These are phyloP conservation scores for Odontamblyopus lacepedii DNA, from an alignment of 2,797 vertebrate species.

Conservation along the genomic window DNA sequence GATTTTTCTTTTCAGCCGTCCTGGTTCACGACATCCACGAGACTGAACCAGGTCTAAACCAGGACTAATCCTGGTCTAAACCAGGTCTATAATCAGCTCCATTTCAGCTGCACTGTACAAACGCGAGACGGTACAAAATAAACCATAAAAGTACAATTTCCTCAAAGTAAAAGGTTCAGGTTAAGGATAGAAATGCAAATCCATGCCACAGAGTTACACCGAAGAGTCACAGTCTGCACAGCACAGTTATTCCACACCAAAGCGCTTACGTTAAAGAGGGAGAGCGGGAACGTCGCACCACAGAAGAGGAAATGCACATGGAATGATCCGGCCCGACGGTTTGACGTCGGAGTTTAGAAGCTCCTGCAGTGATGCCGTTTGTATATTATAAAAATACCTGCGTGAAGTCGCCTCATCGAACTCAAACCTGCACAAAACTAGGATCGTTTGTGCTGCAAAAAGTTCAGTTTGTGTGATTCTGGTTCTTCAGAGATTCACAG, in stretches of 20 bases:
- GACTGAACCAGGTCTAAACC: slow-evolving; percentile 15
- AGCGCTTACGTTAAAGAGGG: slow-evolving; percentile 87
- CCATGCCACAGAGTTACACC: slow-evolving; percentile 96
- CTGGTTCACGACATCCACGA: slow-evolving; percentile 89
- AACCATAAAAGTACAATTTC: slow-evolving; percentile 17
- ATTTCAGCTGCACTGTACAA: slow-evolving; percentile 82
- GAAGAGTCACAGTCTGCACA: slow-evolving; percentile 90
- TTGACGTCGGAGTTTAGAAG: slow-evolving; percentile 25
- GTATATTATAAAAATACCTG: no score
- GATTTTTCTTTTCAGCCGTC: slow-evolving; percentile 83
- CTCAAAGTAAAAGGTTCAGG: slow-evolving; percentile 79
- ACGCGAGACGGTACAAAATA: slow-evolving; percentile 85
- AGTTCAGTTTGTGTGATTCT: no score
- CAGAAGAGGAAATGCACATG: slow-evolving; percentile 84
- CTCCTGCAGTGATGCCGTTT: not conserved
- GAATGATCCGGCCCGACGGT: slow-evolving; percentile 84
- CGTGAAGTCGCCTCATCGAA: no score
- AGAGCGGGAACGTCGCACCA: slow-evolving; percentile 94
- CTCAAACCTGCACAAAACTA: no score
- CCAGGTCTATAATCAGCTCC: no score
- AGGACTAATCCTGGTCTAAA: no score
- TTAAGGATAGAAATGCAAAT: slow-evolving; percentile 93
- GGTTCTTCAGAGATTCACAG: no score
- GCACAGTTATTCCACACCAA: slow-evolving; percentile 93
- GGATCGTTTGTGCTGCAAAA: no score